Evolutionary conservation across 2,113 vertebrate genomes (phyloP), one percentile per base, ranked within the genome.

Genomic region (Xenus cinereus): DNA sequence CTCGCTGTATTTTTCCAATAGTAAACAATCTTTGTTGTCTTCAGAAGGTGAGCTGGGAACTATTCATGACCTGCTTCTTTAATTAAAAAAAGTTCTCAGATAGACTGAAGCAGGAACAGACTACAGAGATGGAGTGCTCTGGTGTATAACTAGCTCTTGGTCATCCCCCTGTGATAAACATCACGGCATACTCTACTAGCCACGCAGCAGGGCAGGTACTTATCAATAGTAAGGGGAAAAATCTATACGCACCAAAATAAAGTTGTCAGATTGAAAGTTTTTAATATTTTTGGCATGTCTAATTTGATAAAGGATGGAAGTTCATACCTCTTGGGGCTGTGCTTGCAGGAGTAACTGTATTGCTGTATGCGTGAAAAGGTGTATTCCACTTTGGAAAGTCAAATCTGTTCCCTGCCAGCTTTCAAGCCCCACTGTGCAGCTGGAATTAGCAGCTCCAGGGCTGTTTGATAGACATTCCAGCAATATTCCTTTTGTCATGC

Each of bases 281-380:
- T 37, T 41, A 13, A 11, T 74, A 26, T 45, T 57, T 76, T 37
- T 17, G 1, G 4, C 19, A 16, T 32, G 22, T 37, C 8, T 59
- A 41, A 32, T 23, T 54, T 26, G 26, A 45, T 53, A 35, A 54
- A 77, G 32, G n/a, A 12, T 43, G 21, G 45, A 54, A 51, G 17
- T 21, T 59, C 0, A 1, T n/a, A 28, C 14, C 27, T 66, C 15
- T 18, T 16, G 22, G n/a, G 53, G 20, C 22, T 76, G 51, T n/a
- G 43, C 27, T 84, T 75, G 66, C 19, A 45, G 33, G 37, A 50
- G 12, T 20, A 72, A 20, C 45, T 45, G 37, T 51, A 14, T 9
- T 0, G 0, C 24, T 57, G 10, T 4, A 1, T 14, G 39, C 24
- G 27, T 80, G 75, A 37, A 54, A 76, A 79, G 1, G 2, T 15